Evolutionary conservation across 2,888 invertebrate species (phyloP), one percentile per base, ranked within the genome.

Genomic region (Hydrotaea cyrtoneurina): DNA sequence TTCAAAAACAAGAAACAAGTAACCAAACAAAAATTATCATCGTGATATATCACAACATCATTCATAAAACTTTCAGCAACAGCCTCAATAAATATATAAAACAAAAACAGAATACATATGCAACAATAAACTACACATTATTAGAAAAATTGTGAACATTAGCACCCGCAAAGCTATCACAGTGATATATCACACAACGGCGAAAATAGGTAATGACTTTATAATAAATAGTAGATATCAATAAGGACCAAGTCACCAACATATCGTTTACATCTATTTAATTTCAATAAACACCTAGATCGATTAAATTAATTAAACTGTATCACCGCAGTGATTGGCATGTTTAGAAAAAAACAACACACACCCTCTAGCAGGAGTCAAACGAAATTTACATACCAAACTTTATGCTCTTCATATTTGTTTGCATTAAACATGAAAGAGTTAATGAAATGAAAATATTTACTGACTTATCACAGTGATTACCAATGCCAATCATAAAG

Each of bases 121-220:
- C 50, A 50, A 39, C 39, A 39, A 39, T 21, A 55, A 72, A 72
- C 19, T 19, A 19, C 55, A 36, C 26, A 21, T 46, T 15, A 15
- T 46, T n/a, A 50, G 2, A 69, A 5, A 46, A 23, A 19, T 43
- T 43, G 43, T 43, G 43, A 43, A 43, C 43, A 43, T 43, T 43
- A 43, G 43, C 7, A 19, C 17, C 19, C 0, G 17, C 2, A 26
- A 62, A 19, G 19, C 5, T 64, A 39, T 71, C 19, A 59, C 17
- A 71, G 46, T 66, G 76, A 69, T 71, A 78, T 71, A 71, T 71
- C 78, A 78, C 71, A 57, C 57, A 19, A 17, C 43, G 10, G 10
- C 43, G 15, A 43, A 43, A 43, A 43, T 31, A 31, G 31, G 3
- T 31, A 31, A 31, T 31, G 13, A 43, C 43, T 13, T 7, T 13